Percentiles rank a stretch among this genome's conserved stretches.
Evolutionary conservation across 2,888 invertebrate genomes (phyloP).

Genomic region (Saturnia japonica): DNA sequence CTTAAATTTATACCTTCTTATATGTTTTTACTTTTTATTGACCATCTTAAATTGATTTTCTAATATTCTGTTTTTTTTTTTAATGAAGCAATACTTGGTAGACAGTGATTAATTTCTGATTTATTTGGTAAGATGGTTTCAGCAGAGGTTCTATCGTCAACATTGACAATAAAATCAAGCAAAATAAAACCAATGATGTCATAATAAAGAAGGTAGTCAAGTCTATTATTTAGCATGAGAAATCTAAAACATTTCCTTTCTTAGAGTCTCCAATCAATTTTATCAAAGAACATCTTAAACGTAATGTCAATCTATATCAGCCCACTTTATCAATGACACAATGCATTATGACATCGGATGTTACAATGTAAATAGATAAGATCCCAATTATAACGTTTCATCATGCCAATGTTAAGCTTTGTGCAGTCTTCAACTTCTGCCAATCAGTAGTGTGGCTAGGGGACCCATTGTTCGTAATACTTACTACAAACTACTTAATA

Average conservation of each 20-base stretch:
- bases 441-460: background rate
- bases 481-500: background rate
- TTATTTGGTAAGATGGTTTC: background rate
- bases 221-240: slow-evolving; percentile 4
- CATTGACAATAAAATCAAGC: background rate
- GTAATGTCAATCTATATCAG: slow-evolving; percentile 12
- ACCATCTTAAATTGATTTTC: too few relatives aligned
- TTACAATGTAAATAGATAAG: slow-evolving; percentile 10
- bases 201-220: background rate
- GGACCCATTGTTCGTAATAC: background rate
- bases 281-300: background rate
- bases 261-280: slow-evolving; percentile 4
- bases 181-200: background rate
- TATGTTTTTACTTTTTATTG: too few relatives aligned
- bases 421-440: slow-evolving; percentile 9
- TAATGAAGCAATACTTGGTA: too few relatives aligned
- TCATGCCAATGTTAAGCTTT: background rate
- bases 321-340: slow-evolving; percentile 13
- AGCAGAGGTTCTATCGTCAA: background rate
- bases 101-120: too few relatives aligned
- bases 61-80: too few relatives aligned
- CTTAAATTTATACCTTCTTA: too few relatives aligned
- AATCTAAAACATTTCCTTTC: slow-evolving; percentile 9
- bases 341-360: slow-evolving; percentile 11
- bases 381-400: slow-evolving; percentile 12